phyloP scores from a whole-genome alignment of 1,140 invertebrate species.

The Calephelis virginiensis region DNA sequence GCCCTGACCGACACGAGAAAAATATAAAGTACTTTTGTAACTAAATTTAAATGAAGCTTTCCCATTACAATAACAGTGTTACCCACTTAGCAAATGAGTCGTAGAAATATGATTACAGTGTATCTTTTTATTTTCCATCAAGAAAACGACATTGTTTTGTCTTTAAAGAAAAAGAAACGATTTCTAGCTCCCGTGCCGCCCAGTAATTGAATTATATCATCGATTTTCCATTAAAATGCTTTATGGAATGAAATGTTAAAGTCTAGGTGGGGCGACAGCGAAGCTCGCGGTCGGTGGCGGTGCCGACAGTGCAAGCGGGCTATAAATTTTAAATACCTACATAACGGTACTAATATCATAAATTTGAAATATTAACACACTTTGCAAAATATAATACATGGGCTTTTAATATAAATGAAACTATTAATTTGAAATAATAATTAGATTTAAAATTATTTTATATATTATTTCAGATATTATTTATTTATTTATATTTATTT shows the following conservation, averaged over 20 bases:
- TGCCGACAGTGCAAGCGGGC: constrained; percentile 4
- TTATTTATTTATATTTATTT: no score
- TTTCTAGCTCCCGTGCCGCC: constrained; percentile 56
- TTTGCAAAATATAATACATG: no score
- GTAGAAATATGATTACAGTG: constrained; percentile 54
- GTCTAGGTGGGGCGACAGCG: constrained; percentile 55
- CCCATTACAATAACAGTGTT: constrained; percentile 33
- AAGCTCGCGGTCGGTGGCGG: background rate
- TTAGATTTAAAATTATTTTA: no score
- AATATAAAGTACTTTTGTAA: no score
- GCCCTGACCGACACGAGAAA: no score
- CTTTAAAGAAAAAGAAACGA: constrained; percentile 56
- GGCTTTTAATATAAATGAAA: no score
- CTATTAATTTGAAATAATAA: no score
- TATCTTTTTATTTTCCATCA: constrained; percentile 46
- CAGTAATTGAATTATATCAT: constrained; percentile 75
- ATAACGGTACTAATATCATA: background rate
- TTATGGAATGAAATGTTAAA: constrained; percentile 74
- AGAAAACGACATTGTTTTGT: constrained; percentile 58
- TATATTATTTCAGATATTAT: no score
- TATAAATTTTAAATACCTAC: background rate
- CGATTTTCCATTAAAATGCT: constrained; percentile 77
- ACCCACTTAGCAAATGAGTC: constrained; percentile 65
- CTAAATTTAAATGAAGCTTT: background rate
- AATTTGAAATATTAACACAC: no score